A percentile compares a stretch with the other conserved stretches of the same genome.
Conservation (phyloP, 2,888 invertebrate genomes). For the Drepana falcataria region DNA sequence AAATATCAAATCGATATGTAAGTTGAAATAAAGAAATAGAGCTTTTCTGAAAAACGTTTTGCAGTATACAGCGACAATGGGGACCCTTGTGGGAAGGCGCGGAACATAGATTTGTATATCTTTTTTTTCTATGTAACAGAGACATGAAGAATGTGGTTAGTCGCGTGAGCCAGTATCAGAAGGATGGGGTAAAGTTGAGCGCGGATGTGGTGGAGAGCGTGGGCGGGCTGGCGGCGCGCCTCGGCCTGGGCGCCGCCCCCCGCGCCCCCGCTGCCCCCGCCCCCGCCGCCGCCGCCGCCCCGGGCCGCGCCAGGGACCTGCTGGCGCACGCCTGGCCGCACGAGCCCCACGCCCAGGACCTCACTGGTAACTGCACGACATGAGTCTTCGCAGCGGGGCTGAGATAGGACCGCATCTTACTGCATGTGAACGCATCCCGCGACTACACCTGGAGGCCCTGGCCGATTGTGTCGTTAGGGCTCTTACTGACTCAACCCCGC, state of each 20-base stretch:
- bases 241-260: background rate
- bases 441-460: too few species aligned
- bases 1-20: too few species aligned
- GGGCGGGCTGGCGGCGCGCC: slow-evolving; percentile 9
- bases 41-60: too few species aligned
- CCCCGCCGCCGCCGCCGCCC: slow-evolving; percentile 43
- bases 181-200: slow-evolving; percentile 47
- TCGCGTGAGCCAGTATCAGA: slow-evolving; percentile 48
- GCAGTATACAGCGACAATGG: too few species aligned
- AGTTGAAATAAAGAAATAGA: too few species aligned
- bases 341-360: slow-evolving; percentile 21
- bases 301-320: slow-evolving; percentile 31
- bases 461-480: too few species aligned
- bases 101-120: too few species aligned
- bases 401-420: too few species aligned
- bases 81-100: too few species aligned
- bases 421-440: too few species aligned
- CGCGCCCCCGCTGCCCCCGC: background rate
- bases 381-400: too few species aligned
- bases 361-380: slow-evolving; percentile 35
- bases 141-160: slow-evolving; percentile 38
- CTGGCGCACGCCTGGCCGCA: slow-evolving; percentile 35
- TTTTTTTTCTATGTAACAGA: slow-evolving; percentile 23
- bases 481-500: too few species aligned
- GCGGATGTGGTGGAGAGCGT: slow-evolving; percentile 39